Evolutionary conservation across 2,888 invertebrate genomes (phyloP).

Genomic region (Allophyes oxyacanthae): DNA sequence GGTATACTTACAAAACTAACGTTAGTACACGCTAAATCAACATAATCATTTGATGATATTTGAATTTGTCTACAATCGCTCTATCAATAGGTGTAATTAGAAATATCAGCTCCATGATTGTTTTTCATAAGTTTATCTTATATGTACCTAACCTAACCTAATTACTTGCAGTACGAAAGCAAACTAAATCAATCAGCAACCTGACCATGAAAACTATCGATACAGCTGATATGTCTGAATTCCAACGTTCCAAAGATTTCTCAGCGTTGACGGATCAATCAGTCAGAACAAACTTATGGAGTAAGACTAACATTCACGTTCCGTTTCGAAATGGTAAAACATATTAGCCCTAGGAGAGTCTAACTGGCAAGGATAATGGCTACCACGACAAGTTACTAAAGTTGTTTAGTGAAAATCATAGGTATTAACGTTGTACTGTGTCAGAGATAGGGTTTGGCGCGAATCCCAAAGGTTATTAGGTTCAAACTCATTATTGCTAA

Average conservation of each 20-base stretch:
- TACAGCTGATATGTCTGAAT: background rate
- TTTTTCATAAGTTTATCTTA: too few relatives aligned
- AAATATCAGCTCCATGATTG: too few relatives aligned
- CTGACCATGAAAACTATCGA: slow-evolving; percentile 1
- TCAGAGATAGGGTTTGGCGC: slow-evolving; percentile 26
- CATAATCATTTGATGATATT: too few relatives aligned
- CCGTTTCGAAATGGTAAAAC: slow-evolving; percentile 36
- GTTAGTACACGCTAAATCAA: too few relatives aligned
- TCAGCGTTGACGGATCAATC: slow-evolving; percentile 15
- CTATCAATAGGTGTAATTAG: too few relatives aligned
- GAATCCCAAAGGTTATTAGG: slow-evolving; percentile 43
- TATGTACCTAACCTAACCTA: too few relatives aligned
- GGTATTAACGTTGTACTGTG: slow-evolving; percentile 24
- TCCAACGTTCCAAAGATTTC: slow-evolving; percentile 15
- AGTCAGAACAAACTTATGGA: slow-evolving; percentile 29
- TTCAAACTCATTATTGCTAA: slow-evolving; percentile 28
- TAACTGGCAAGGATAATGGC: slow-evolving; percentile 39
- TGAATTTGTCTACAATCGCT: too few relatives aligned
- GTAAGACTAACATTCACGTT: slow-evolving; percentile 27
- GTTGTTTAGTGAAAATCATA: slow-evolving; percentile 43
- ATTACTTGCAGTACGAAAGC: background rate
- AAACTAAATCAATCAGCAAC: too few relatives aligned
- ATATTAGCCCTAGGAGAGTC: slow-evolving; percentile 33
- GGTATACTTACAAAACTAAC: too few relatives aligned
- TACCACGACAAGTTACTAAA: slow-evolving; percentile 32